These are phyloP conservation scores for Volucella bombylans DNA, from an alignment of 2,888 invertebrate genomes.

Conservation along the genomic window DNA sequence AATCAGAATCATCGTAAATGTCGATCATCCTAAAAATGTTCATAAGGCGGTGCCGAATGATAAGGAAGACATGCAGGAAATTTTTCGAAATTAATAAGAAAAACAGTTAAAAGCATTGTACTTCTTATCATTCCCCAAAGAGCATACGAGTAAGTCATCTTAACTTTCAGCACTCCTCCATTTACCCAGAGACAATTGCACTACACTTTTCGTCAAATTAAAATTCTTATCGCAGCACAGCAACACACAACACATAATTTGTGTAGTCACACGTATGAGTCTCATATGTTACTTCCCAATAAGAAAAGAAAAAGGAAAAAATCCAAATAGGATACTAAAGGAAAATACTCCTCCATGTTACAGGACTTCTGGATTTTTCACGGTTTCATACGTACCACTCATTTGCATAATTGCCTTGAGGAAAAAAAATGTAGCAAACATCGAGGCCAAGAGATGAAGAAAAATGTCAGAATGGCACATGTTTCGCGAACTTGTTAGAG, in stretches of 20 bases:
- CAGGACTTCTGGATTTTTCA: conserved; percentile 32
- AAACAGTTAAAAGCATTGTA: conserved; percentile 18
- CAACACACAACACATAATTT: conserved; percentile 44
- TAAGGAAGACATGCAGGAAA: conserved; percentile 30
- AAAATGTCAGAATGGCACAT: conserved; percentile 36
- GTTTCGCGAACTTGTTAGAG: conserved; percentile 42
- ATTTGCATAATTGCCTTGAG: conserved; percentile 60
- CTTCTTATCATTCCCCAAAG: conserved; percentile 28
- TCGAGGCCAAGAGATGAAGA: background rate
- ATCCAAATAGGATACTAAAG: background rate
- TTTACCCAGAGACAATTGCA: conserved; percentile 18
- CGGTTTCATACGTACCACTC: conserved; percentile 31
- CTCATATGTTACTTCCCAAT: conserved; percentile 28
- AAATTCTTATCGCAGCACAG: conserved; percentile 52
- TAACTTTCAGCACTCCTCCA: conserved; percentile 4
- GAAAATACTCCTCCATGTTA: conserved; percentile 15
- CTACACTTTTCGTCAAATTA: conserved; percentile 42
- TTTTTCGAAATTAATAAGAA: conserved; percentile 43
- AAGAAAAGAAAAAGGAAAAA: background rate
- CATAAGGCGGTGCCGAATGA: conserved; percentile 17
- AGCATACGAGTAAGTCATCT: background rate
- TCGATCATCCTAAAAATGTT: conserved; percentile 12
- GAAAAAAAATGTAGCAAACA: conserved; percentile 2
- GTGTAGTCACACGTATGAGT: conserved; percentile 28
- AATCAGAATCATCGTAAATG: conserved; percentile 27